These are phyloP conservation scores for Maconellicoccus hirsutus DNA, from an alignment of 1,140 invertebrate genomes.

Conservation along the genomic window DNA sequence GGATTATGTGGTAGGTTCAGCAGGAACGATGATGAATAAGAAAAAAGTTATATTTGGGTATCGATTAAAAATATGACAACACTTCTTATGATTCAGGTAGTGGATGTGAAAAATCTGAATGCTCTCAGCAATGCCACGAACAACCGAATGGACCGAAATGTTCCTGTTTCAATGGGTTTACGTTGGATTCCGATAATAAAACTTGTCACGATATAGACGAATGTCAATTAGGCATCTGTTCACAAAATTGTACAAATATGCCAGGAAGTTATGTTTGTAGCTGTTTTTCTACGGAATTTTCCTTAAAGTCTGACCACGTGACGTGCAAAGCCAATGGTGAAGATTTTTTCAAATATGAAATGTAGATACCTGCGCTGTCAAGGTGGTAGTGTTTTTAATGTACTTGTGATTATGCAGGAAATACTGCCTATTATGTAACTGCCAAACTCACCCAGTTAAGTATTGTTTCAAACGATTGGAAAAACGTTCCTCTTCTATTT, in stretches of 20 bases:
- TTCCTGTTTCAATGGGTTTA: slow-evolving; percentile 28
- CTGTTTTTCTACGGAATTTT: slow-evolving; percentile 61
- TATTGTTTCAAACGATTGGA: slow-evolving; percentile 27
- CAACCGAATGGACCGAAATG: slow-evolving; percentile 30
- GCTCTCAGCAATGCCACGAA: slow-evolving; percentile 29
- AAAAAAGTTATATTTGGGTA: no score
- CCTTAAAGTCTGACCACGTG: slow-evolving; percentile 49
- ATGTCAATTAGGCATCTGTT: slow-evolving; percentile 50
- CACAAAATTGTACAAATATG: slow-evolving; percentile 73
- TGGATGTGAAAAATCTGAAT: slow-evolving; percentile 27
- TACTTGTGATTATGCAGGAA: slow-evolving; percentile 26
- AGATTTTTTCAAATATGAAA: background rate
- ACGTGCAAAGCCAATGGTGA: slow-evolving; percentile 51
- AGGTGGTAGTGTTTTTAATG: background rate
- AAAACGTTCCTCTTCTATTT: slow-evolving; percentile 27
- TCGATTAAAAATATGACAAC: background rate
- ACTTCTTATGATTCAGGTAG: slow-evolving; percentile 23
- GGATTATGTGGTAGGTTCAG: slow-evolving; percentile 28
- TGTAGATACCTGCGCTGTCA: background rate
- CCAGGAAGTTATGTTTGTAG: slow-evolving; percentile 67
- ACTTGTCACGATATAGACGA: slow-evolving; percentile 32
- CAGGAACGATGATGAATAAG: no score
- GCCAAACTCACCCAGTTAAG: slow-evolving; percentile 27
- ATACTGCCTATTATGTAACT: slow-evolving; percentile 30
- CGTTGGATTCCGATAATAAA: slow-evolving; percentile 27